Conservation (phyloP, 2,113 vertebrate genomes). For the Poeciliopsis prolifica region DNA sequence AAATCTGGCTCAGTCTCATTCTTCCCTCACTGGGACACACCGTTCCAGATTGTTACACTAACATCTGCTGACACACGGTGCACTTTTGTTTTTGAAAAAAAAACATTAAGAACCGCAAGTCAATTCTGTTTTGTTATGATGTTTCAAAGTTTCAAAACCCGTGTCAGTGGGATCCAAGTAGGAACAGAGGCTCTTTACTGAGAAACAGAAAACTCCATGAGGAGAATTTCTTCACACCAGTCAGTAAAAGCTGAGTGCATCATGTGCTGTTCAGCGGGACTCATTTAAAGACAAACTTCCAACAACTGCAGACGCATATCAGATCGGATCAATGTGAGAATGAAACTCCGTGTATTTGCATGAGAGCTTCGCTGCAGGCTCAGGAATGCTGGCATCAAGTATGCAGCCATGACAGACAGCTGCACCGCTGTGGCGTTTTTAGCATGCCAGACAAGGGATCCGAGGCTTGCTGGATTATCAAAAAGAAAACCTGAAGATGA, state of each 20-base stretch:
- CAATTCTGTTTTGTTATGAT: conserved; percentile 49
- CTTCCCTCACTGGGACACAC: conserved; percentile 43
- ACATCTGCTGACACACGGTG: conserved; percentile 2
- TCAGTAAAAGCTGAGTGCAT: background rate
- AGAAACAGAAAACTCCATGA: conserved; percentile 30
- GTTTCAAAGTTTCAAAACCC: conserved; percentile 51
- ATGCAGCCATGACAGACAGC: conserved; percentile 88
- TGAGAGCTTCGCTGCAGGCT: conserved; percentile 85
- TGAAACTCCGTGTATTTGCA: conserved; percentile 28
- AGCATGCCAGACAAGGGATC: conserved; percentile 63
- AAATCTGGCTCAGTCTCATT: background rate
- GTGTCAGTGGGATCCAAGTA: conserved; percentile 44
- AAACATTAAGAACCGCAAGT: conserved; percentile 10
- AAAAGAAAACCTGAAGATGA: conserved; percentile 14
- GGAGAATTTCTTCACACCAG: conserved; percentile 9
- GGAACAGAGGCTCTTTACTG: conserved; percentile 18
- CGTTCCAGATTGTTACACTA: conserved; percentile 57
- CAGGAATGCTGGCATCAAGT: conserved; percentile 89
- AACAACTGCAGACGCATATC: conserved; percentile 10
- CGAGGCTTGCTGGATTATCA: conserved; percentile 58
- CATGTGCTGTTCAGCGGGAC: background rate
- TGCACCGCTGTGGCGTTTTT: conserved; percentile 88
- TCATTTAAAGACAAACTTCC: background rate
- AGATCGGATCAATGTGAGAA: background rate
- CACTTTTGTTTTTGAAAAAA: background rate